Evolutionary conservation across 2,888 invertebrate genomes (phyloP), one percentile per base, ranked within the genome.

Genomic region (Malthinus seriepunctatus): DNA sequence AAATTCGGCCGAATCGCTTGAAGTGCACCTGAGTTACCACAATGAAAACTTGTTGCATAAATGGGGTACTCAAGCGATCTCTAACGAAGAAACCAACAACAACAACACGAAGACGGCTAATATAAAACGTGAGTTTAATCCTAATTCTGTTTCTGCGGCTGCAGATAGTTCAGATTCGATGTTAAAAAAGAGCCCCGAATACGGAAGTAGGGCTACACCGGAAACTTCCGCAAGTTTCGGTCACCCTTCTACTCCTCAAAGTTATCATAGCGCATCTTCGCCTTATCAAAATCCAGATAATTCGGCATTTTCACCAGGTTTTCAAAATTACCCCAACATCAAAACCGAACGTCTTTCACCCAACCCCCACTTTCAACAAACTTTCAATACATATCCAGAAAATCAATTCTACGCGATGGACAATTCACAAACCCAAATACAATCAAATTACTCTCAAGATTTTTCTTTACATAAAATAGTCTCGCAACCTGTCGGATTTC

Each of bases 1-100:
- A 74, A 89, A 91, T 76, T 88, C 89, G 69, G 84, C 85, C 59
- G 88, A 88, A 71, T 90, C 90, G 60, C 82, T 91, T 67, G 88
- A 90, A 71, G 90, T 91, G 64, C 91, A 91, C 79, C 81, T 90
- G 70, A 87, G 88, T 73, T 91, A 91, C 77, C 89, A 90, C 72
- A 88, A 90, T 76, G 89, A 90, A 73, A 89, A 89, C 73, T 80
- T 90, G 69, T 80, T 89, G 72, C 86, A 84, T 65, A 88, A 88
- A 79, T 90, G 90, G 90, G 86, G 86, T 50, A 84, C 82, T 45
- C 86, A 82, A 69, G 76, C 79, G 32, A 75, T 76, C 48, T 83
- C 72, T 2, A 66, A 71, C 75, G 85, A 85, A 71, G 83, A 84
- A 65, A 85, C 86, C 63, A 88, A 88, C 73, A 88, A 89, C 78